These are phyloP conservation scores for Solenodon paradoxus DNA, from an alignment of 2,113 vertebrate genomes.

Conservation along the genomic window DNA sequence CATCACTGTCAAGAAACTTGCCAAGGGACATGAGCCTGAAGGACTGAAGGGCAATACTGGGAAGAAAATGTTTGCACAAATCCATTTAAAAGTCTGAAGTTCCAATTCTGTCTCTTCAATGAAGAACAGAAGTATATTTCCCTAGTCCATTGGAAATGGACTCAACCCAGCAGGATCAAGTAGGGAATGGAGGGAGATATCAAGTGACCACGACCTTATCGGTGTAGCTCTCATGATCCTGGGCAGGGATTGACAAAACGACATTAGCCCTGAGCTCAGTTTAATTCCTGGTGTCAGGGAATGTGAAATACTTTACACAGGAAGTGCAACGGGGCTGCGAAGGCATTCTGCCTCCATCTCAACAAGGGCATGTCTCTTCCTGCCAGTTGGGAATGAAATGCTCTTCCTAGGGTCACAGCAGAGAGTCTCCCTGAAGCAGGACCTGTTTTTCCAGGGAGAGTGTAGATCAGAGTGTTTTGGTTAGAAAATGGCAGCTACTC, in stretches of 20 bases:
- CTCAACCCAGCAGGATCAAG: not conserved
- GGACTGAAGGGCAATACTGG: not conserved
- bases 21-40: not conserved
- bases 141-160: not conserved
- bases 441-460: not conserved
- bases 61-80: conserved; percentile 34
- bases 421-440: not conserved
- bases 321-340: not conserved
- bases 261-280: not conserved
- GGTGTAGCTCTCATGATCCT: not conserved
- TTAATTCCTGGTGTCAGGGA: not conserved
- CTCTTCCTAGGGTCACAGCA: not conserved
- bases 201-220: not conserved
- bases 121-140: not conserved
- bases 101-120: not conserved
- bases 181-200: not conserved
- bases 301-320: not conserved
- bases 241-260: not conserved
- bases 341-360: not conserved
- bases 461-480: not conserved
- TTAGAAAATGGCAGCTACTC: not conserved
- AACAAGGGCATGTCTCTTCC: not conserved
- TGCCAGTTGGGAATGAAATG: not conserved
- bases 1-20: not conserved
- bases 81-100: not conserved